Base-by-base conservation (phyloP, 2,113 vertebrate genomes). In the Pungitius pungitius region DNA sequence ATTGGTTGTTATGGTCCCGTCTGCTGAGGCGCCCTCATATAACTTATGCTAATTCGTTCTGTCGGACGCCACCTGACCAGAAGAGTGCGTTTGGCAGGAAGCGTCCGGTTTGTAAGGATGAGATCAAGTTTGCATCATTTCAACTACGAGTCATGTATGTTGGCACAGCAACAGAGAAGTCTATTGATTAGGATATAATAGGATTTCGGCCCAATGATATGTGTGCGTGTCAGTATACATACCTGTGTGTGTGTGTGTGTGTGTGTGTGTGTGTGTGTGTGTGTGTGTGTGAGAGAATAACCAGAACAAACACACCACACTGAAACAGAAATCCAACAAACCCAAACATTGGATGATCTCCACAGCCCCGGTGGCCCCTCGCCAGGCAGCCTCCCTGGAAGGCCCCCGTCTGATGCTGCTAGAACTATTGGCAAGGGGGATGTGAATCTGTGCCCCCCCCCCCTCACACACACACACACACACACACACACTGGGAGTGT, bases 351-450 rank as follows among this genome's bases (percentile, higher is more conserved):
- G 89, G 85, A 81, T 24, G 6, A 42, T 40, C 57, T 85, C 83
- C 76, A 81, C 63, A 2, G 58, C 76, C 62, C 61, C 37, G 73
- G 59, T 69, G 82, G 88, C 73, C 3, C 55, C 12, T n/a, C 43
- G 81, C 89, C 89, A 91, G 87, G 24, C 73, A 66, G 78, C 62
- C 64, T 87, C 84, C 78, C 78, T 78, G 79, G 80, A 87, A 82
- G 73, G 74, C 71, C 78, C 64, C 78, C 56, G 80, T 81, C 83
- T 85, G 85, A 80, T 86, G 78, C 54, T 52, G 77, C 79, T 70
- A 75, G 77, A 81, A 86, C 85, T 87, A 79, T 85, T 90, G 91
- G 89, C 88, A 84, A 75, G 73, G 76, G 70, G 83, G 81, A 78
- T 51, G 66, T 62, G 61, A 79, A 68, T 87, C 67, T 69, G 64